phyloP scores from a whole-genome alignment of 2,113 vertebrate genomes.

The Amphilophus citrinellus region DNA sequence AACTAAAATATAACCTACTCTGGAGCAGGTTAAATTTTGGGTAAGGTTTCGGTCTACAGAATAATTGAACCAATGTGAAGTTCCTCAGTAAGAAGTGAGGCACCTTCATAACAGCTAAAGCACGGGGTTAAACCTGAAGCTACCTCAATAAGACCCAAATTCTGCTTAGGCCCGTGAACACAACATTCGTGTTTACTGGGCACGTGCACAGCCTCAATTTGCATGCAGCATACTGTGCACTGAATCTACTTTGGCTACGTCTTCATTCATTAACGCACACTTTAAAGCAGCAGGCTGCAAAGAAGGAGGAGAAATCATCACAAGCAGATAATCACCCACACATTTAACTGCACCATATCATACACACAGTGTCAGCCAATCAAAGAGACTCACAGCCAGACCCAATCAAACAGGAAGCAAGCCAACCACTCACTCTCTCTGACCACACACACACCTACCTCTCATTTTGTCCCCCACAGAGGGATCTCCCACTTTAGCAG shows the following conservation, averaged over 20 bases:
- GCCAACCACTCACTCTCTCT: constrained; percentile 3
- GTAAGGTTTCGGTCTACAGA: no score
- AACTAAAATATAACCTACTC: no score
- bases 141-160: neutral
- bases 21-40: no score
- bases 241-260: neutral
- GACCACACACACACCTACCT: no score
- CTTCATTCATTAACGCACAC: neutral
- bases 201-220: neutral
- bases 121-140: neutral
- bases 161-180: neutral
- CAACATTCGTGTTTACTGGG: neutral
- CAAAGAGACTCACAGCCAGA: neutral
- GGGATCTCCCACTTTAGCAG: constrained; percentile 26
- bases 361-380: constrained; percentile 8
- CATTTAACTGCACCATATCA: neutral
- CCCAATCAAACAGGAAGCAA: neutral
- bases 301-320: neutral
- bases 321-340: neutral
- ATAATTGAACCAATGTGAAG: no score
- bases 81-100: no score
- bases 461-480: constrained; percentile 15
- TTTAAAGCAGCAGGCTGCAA: neutral
- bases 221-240: neutral
- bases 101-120: no score